Evolutionary conservation across 2,113 vertebrate species (phyloP).

Genomic region (Thermophis baileyi): DNA sequence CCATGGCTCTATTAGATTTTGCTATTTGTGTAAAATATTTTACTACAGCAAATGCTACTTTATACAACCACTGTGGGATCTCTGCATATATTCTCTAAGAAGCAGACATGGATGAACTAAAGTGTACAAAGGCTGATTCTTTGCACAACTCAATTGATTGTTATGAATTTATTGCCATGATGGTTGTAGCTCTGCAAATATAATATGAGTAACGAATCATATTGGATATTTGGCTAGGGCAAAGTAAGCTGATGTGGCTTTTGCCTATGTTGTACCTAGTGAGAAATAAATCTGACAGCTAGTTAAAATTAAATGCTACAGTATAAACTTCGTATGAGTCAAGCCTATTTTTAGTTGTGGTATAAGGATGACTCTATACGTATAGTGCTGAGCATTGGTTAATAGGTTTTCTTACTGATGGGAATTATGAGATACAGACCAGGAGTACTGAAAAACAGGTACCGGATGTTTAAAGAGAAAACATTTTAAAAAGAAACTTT

Average conservation of each 20-base stretch:
- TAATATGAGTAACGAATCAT: not conserved
- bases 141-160: not conserved
- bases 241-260: not conserved
- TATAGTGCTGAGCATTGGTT: not conserved
- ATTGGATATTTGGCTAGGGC: not conserved
- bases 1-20: slow-evolving; percentile 48
- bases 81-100: slow-evolving; percentile 12
- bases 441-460: not conserved
- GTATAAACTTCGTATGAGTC: not conserved
- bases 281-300: not conserved
- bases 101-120: slow-evolving; percentile 22
- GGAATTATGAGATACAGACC: not conserved
- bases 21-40: slow-evolving; percentile 50
- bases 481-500: not conserved
- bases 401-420: not conserved
- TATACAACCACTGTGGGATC: slow-evolving; percentile 26
- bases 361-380: not conserved
- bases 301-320: not conserved
- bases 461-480: not conserved
- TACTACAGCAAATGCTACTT: slow-evolving; percentile 44
- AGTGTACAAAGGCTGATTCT: not conserved
- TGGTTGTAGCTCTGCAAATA: not conserved
- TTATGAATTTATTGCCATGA: not conserved
- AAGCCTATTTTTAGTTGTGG: not conserved
- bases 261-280: not conserved